Evolutionary conservation across 2,888 invertebrate genomes (phyloP), one percentile per base, ranked within the genome.

Genomic region (Gerosis bhagava): DNA sequence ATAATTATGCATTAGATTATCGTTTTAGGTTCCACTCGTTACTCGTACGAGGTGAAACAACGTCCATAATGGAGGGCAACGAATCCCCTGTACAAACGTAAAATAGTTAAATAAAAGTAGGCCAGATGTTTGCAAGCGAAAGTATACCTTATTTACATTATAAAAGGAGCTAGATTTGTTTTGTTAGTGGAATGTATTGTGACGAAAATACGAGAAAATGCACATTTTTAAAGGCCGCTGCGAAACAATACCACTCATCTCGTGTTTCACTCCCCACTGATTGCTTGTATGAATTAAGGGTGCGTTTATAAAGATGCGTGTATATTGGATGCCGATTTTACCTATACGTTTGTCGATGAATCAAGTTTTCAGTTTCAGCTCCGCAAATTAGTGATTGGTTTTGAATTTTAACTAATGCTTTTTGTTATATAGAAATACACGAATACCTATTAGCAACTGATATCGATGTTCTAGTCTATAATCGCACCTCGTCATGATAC

Each of bases 171-270:
- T 29, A 40, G 13, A 21, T 29, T 40, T 13, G 40, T 41, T 22
- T 15, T n/a, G 15, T 12, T 15, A 29, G 31, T 16, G 22, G 5
- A 15, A 6, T 31, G 22, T 31, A 41, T 41, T 41, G 31, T 31
- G 40, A 41, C 39, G 31, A 41, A 41, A 41, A 41, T 40, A 41
- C 19, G 31, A 13, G 29, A 40, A 37, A 40, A 40, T 40, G 39
- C 21, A 29, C 39, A 21, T 40, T 40, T 40, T 40, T 40, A 40
- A 29, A 28, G 39, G 39, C 39, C 29, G 19, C 29, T 40, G 39
- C 39, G 29, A 40, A 29, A 40, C 39, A 40, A 40, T 40, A 40
- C 39, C 39, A 40, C 39, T 40, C 39, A 29, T 40, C 29, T 29
- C 39, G 21, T 29, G 29, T 40, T 39, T 25, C 36, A 25, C 36